phyloP scores from a whole-genome alignment of 2,888 invertebrate genomes.

The Calameuta filiformis region DNA sequence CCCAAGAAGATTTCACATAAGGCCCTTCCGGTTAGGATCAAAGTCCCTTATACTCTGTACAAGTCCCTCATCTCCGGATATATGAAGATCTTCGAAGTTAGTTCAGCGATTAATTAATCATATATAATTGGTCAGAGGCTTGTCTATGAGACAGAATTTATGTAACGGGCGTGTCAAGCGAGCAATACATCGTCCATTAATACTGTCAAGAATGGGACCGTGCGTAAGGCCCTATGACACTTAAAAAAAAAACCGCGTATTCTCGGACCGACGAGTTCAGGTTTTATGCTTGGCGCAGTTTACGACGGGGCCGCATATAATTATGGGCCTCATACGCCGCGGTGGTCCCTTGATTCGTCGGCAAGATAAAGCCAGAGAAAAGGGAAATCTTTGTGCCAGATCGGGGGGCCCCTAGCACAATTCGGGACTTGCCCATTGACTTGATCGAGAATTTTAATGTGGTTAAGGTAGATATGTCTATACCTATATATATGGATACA shows the following conservation, averaged over 20 bases:
- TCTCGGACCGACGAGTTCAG: slow-evolving; percentile 15
- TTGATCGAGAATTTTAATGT: not conserved
- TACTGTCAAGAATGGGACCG: not conserved
- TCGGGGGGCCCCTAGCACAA: not conserved
- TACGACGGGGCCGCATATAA: slow-evolving; percentile 5
- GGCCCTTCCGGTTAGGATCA: not conserved
- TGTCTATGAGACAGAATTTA: not conserved
- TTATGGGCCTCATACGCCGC: slow-evolving; percentile 4
- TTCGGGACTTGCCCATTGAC: not conserved
- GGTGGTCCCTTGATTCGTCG: slow-evolving; percentile 7
- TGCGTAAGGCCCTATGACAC: not conserved
- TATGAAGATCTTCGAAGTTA: not conserved
- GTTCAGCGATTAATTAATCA: not conserved
- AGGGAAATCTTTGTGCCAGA: slow-evolving; percentile 7
- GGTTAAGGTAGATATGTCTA: not conserved
- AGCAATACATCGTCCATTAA: not conserved
- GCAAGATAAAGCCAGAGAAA: not conserved
- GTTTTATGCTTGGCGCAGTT: slow-evolving; percentile 18
- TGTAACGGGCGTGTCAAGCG: not conserved
- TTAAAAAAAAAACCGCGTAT: not conserved
- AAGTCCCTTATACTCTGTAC: not conserved
- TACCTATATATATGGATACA: too few species aligned
- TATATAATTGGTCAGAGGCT: not conserved
- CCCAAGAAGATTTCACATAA: not conserved
- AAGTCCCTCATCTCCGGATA: not conserved